These are phyloP conservation scores for Phylloscopus whistleri DNA, from an alignment of 2,113 vertebrate species.

Conservation along the genomic window DNA sequence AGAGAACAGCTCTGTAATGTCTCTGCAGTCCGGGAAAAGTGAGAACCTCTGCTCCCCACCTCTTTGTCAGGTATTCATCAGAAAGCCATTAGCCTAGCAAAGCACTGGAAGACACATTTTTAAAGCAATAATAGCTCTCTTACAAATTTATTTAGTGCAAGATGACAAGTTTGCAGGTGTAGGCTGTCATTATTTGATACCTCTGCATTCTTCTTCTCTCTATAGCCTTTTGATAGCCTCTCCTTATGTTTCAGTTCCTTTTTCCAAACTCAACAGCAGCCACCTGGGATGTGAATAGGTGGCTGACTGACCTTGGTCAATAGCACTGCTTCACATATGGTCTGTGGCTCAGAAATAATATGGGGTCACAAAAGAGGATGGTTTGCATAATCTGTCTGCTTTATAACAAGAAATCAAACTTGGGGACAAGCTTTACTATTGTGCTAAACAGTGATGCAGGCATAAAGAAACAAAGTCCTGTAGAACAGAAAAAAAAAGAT, in stretches of 20 bases:
- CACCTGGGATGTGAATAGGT: not conserved
- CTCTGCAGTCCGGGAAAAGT: not conserved
- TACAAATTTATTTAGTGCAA: not conserved
- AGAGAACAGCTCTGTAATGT: not conserved
- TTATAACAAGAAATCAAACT: not conserved
- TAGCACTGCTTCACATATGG: not conserved
- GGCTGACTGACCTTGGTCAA: not conserved
- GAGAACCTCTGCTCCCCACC: not conserved
- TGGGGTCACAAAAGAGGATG: not conserved
- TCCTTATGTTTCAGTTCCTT: conserved; percentile 35
- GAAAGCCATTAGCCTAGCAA: not conserved
- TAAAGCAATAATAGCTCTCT: not conserved
- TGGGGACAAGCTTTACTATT: not conserved
- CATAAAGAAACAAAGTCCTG: not conserved
- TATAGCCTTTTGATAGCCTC: not conserved
- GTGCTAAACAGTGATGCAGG: not conserved
- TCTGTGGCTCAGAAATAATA: not conserved
- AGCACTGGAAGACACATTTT: not conserved
- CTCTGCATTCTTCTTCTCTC: not conserved
- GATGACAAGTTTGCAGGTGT: not conserved
- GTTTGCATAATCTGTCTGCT: not conserved
- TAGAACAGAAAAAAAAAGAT: not conserved
- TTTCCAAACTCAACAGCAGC: not conserved
- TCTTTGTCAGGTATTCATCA: not conserved
- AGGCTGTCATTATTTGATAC: conserved; percentile 15